Conservation (phyloP, 2,888 invertebrate genomes). For the Eupeodes latifasciatus region DNA sequence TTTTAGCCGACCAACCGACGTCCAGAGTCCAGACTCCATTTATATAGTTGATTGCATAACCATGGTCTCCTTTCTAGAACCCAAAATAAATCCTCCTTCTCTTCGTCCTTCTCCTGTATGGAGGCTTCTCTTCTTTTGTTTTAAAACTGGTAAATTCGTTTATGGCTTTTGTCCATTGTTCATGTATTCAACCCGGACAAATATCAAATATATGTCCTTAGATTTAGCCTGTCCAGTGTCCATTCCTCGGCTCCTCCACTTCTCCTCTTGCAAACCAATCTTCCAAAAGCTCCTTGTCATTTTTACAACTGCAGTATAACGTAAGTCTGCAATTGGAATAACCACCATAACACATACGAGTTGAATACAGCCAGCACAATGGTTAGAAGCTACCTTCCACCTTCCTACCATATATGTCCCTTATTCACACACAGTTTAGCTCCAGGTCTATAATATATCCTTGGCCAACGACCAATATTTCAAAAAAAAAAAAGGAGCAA, state of each 20-base stretch:
- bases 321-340: constrained; percentile 40
- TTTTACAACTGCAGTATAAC: constrained; percentile 56
- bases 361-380: neutral
- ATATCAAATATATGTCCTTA: neutral
- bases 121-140: constrained; percentile 14
- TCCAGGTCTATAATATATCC: constrained; percentile 1
- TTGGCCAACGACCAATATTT: constrained; percentile 36
- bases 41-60: constrained; percentile 12
- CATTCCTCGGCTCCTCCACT: neutral
- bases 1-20: too few species aligned
- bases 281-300: neutral
- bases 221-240: neutral
- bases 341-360: neutral
- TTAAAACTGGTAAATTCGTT: constrained; percentile 50
- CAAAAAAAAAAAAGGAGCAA: neutral
- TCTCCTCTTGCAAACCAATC: neutral
- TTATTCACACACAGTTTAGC: constrained; percentile 16
- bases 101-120: constrained; percentile 1
- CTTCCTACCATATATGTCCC: neutral
- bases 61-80: neutral
- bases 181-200: constrained; percentile 7
- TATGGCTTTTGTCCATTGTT: constrained; percentile 54
- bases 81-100: too few species aligned
- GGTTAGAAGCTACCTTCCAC: too few species aligned
- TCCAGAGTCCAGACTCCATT: neutral